phyloP scores from a whole-genome alignment of 2,797 vertebrate genomes.

The Gallinago nigripennis region DNA sequence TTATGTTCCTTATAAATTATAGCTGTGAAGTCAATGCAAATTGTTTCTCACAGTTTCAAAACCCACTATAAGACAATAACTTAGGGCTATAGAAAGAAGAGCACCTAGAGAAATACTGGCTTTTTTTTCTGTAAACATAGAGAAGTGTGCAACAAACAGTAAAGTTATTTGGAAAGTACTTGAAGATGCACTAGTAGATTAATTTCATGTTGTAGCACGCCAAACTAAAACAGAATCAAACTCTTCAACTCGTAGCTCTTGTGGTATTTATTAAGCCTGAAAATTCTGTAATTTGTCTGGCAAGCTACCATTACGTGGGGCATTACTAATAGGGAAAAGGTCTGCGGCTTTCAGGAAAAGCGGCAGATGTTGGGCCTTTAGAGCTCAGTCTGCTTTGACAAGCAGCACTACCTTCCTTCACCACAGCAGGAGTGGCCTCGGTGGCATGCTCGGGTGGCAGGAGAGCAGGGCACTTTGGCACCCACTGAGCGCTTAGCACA shows the following conservation, averaged over 20 bases:
- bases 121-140: conserved; percentile 1
- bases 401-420: not conserved
- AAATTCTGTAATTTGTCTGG: conserved; percentile 33
- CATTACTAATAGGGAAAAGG: conserved; percentile 3
- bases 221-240: conserved; percentile 37
- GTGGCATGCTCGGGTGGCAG: not conserved
- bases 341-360: conserved; percentile 16
- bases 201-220: conserved; percentile 16
- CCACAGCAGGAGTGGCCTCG: accelerated
- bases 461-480: not conserved
- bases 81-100: conserved; percentile 56
- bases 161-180: conserved; percentile 34
- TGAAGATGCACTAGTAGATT: conserved; percentile 34
- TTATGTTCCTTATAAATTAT: conserved; percentile 75
- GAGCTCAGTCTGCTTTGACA: not conserved
- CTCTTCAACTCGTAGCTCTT: not conserved
- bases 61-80: conserved; percentile 55
- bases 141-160: conserved; percentile 11
- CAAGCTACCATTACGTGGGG: not conserved
- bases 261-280: conserved; percentile 50
- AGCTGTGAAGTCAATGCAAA: conserved; percentile 69
- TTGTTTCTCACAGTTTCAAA: conserved; percentile 68
- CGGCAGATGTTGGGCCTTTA: not conserved
- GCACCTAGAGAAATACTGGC: conserved; percentile 27
- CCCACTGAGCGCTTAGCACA: not conserved